Evolutionary conservation across 2,113 vertebrate genomes (phyloP), one percentile per base, ranked within the genome.

Genomic region (Dermatemys mawii): DNA sequence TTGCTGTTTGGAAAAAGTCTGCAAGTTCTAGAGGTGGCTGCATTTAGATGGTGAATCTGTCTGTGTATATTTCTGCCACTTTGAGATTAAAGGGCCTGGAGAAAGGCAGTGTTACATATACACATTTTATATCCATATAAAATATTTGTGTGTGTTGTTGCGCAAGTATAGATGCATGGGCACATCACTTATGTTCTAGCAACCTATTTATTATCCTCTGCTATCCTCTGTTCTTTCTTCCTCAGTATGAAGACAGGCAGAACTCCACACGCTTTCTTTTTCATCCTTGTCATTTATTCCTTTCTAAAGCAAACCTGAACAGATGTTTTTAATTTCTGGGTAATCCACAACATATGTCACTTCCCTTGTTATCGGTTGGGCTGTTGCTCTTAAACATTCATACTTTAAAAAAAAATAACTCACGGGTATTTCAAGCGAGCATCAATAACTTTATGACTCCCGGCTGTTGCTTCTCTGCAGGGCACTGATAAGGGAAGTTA

Each of bases 281-380:
- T 53, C 16, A 84, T 19, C 24, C 50, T 73, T 82, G 22, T 29
- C 9, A 79, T 81, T 90, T 94, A 57, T 82, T 86, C 60, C 78
- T 86, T 97, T 96, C 87, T 60, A 17, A 17, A 95, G 96, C 90
- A 97, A 92, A 98, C 88, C 73, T 75, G 92, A 98, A 97, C 98
- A 98, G 98, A 98, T 97, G 97, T 96, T 98, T 98, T 96, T 93
- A 73, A 93, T 95, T 98, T 98, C 98, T 98, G 85, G 35, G 98
- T 97, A 97, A 98, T 97, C 96, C 87, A 44, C 87, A 97, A 96
- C 97, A 97, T 97, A 98, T 97, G 95, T 97, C 89, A 88, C 91
- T 96, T 97, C 97, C 94, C 97, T 98, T 96, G 96, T 93, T 97
- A 97, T 98, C 96, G 94, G 97, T 97, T 98, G 98, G 98, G 94